A percentile compares a stretch with the other conserved stretches of the same genome.
These are phyloP conservation scores for Lithodes maja DNA, from an alignment of 2,888 invertebrate species.

Conservation along the genomic window DNA sequence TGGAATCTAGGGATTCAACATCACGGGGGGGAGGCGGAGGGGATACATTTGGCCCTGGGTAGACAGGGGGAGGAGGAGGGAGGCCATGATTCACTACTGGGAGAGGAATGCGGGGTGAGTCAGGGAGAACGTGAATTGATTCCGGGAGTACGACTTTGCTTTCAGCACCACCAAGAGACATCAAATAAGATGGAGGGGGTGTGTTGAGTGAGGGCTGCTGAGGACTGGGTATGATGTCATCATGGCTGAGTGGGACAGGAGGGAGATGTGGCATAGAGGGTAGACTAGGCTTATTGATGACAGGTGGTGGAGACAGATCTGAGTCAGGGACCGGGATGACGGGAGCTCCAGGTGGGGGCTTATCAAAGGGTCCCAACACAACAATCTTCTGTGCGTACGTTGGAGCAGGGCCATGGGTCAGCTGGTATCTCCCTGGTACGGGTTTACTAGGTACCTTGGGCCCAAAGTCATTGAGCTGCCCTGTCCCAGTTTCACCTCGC, in stretches of 20 bases:
- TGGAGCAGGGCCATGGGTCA: constrained; percentile 44
- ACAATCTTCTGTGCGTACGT: constrained; percentile 42
- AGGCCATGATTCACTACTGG: background rate
- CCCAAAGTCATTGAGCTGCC: constrained; percentile 12
- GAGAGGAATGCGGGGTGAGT: background rate
- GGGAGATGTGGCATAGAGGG: background rate
- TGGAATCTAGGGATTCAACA: no score
- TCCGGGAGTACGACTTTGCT: no score
- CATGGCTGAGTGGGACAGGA: background rate
- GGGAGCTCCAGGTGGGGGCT: constrained; percentile 46
- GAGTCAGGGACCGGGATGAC: constrained; percentile 34
- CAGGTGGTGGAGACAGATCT: constrained; percentile 20
- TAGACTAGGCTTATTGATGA: background rate
- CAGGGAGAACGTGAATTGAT: background rate
- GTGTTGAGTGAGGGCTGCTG: background rate
- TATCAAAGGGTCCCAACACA: constrained; percentile 46
- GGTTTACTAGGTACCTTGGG: constrained; percentile 10
- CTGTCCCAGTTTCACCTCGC: constrained; percentile 32
- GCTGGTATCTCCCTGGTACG: constrained; percentile 20
- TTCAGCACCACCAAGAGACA: no score
- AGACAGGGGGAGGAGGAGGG: constrained; percentile 15
- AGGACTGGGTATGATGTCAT: no score
- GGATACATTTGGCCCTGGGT: constrained; percentile 18
- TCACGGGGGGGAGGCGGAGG: constrained; percentile 16
- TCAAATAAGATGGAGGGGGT: background rate